These are phyloP conservation scores for Bugula neritina DNA, from an alignment of 2,888 invertebrate species.

Conservation along the genomic window DNA sequence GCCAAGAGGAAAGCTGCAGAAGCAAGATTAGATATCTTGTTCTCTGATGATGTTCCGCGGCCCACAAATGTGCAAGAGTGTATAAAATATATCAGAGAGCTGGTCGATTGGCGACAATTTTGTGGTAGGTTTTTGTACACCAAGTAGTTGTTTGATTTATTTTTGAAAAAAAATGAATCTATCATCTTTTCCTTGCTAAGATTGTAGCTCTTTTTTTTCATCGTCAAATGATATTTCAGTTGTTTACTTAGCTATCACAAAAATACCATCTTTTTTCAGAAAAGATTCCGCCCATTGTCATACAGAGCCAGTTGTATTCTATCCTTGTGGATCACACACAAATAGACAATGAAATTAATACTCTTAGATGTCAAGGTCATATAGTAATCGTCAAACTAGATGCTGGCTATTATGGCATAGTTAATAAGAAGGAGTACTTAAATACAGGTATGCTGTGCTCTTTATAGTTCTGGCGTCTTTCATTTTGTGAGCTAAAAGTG, in stretches of 20 bases:
- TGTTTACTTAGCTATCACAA: too few species aligned
- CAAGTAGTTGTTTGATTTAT: too few species aligned
- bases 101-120: slow-evolving; percentile 19
- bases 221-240: too few species aligned
- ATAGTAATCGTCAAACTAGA: slow-evolving; percentile 19
- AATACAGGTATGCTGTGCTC: neutral
- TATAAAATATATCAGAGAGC: neutral
- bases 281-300: neutral
- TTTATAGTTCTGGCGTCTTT: too few species aligned
- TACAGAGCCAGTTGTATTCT: slow-evolving; percentile 6
- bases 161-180: too few species aligned
- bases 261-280: too few species aligned
- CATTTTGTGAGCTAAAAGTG: too few species aligned
- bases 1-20: slow-evolving; percentile 20
- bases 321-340: neutral
- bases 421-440: slow-evolving; percentile 12
- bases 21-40: slow-evolving; percentile 3
- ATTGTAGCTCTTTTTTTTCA: too few species aligned
- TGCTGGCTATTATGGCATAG: slow-evolving; percentile 2
- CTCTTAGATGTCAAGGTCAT: neutral
- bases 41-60: neutral
- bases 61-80: slow-evolving; percentile 8
- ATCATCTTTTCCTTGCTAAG: too few species aligned
- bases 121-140: slow-evolving; percentile 3
- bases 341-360: slow-evolving; percentile 3